phyloP scores from a whole-genome alignment of 1,140 invertebrate genomes.

The Bombus ignitus region DNA sequence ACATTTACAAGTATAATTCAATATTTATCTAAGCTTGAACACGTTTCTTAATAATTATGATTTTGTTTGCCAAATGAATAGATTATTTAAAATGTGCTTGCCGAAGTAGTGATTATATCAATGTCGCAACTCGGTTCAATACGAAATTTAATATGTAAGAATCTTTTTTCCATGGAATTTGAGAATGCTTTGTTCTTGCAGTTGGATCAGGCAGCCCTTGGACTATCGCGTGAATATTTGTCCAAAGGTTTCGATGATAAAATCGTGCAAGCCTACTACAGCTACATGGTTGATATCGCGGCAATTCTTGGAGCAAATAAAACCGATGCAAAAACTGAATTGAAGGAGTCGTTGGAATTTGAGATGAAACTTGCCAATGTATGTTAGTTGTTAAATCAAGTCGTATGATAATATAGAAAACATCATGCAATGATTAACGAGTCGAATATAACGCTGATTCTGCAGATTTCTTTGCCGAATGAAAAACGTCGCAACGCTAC shows the following conservation, averaged over 20 bases:
- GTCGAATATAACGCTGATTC: not conserved
- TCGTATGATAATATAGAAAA: not conserved
- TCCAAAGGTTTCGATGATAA: conserved; percentile 92
- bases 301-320: conserved; percentile 92
- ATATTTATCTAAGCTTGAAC: not conserved
- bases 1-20: no score
- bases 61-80: no score
- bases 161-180: not conserved
- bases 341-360: conserved; percentile 93
- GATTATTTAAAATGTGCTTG: not conserved
- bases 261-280: conserved; percentile 90
- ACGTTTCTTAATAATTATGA: no score
- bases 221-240: conserved; percentile 94
- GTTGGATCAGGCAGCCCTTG: conserved; percentile 96
- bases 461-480: conserved; percentile 92
- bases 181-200: conserved; percentile 74
- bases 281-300: conserved; percentile 94
- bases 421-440: no score
- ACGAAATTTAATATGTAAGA: not conserved
- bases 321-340: conserved; percentile 87
- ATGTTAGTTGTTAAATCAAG: conserved; percentile 68
- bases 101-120: not conserved
- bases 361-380: conserved; percentile 97
- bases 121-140: not conserved
- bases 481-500: conserved; percentile 96